These are phyloP conservation scores for Spicauda simplicius DNA, from an alignment of 2,888 invertebrate genomes.

Conservation along the genomic window DNA sequence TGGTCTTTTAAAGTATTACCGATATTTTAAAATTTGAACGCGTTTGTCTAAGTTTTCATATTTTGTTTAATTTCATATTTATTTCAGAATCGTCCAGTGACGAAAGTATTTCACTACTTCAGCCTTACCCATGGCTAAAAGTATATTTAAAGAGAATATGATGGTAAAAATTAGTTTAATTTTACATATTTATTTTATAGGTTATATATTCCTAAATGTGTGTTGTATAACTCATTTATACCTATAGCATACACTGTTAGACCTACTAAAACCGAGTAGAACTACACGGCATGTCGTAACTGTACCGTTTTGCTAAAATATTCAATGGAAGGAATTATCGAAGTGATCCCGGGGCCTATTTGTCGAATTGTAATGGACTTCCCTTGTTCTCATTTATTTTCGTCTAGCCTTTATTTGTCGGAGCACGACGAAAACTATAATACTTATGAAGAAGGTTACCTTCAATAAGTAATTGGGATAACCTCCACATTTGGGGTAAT, in stretches of 20 bases:
- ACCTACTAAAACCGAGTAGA: background rate
- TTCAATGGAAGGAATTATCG: constrained; percentile 15
- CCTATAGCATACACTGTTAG: background rate
- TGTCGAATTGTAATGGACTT: constrained; percentile 21
- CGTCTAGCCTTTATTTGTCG: background rate
- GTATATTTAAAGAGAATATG: no score
- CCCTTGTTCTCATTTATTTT: constrained; percentile 24
- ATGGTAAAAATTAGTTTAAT: no score
- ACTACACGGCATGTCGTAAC: background rate
- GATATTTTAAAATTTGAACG: no score
- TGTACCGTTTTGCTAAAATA: constrained; percentile 16
- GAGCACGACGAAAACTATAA: background rate
- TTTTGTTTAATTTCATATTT: no score
- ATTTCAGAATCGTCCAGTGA: no score
- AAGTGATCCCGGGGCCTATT: constrained; percentile 18
- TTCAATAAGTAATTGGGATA: background rate
- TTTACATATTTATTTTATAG: no score
- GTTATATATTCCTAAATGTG: no score
- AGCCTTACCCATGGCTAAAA: no score
- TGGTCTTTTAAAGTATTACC: no score
- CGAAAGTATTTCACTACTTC: no score
- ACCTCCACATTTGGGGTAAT: background rate
- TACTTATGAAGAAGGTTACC: background rate
- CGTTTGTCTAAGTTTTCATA: no score
- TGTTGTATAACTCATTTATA: no score